Base-by-base conservation (phyloP, 2,113 vertebrate species). In the Triplophysa tibetana region DNA sequence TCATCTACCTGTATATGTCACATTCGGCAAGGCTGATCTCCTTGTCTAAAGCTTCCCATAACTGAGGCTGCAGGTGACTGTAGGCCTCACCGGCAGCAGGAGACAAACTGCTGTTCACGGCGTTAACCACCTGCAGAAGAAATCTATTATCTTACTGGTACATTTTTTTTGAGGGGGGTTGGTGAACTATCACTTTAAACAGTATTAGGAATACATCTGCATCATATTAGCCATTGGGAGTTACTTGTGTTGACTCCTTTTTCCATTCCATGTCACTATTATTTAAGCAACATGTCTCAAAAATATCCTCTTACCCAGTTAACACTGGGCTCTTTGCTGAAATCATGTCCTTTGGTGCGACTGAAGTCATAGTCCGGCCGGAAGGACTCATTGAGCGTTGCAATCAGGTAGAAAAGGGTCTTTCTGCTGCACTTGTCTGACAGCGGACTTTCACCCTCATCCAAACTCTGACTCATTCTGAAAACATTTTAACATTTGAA, bases 321-420 rank as follows among this genome's bases (percentile, higher is more conserved):
- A 77, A 97, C 89, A 79, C 96, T 97, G 0, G 97, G 96, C 83
- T 98, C 97, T 16, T 95, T 87, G 92, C 97, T 98, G 93, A 98
- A 98, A 88, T 97, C 96, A 2, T 98, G 96, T 77, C 95, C 95
- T 29, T 93, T 91, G 13, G 96, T 95, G 0, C 94, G 90, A 19
- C 95, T 98, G 93, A 98, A 98, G 92, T 98, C 97, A 0, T 98
- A 98, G 92, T 98, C 97, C 0, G 97, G 97, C 29, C 96, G 89
- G 91, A 98, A 98, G 81, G 97, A 97, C 87, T 96, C 97, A 0
- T 98, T 98, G 82, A 98, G 96, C 0, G 97, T 98, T 0, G 96
- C 94, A 1, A 98, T 98, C 91, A 98, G 93, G 88, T 98, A 98
- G 92, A 98, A 98, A n/a, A 98, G 93, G 2, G 97, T 98, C 92